Evolutionary conservation across 2,888 invertebrate species (phyloP), one percentile per base, ranked within the genome.

Genomic region (Orchesella flavescens): DNA sequence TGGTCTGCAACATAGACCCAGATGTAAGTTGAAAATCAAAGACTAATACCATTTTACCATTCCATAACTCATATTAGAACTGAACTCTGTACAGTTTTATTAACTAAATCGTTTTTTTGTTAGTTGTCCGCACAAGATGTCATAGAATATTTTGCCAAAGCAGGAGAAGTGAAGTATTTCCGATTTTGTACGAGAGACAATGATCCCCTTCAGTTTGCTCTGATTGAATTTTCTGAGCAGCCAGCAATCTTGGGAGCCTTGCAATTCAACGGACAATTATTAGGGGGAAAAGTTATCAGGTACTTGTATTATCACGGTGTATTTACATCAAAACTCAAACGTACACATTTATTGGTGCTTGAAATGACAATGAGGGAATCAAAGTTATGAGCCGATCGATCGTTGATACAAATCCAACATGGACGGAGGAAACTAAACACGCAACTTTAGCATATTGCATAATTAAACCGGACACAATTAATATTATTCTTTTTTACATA

Each of bases 171-270:
- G 0, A 99, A 98, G 90, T 99, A 98, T 90, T 92, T 97, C 76
- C 92, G 99, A 34, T 94, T 97, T 91, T 97, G 98, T 89, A 95
- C 94, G n/a, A 92, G 95, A 85, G 95, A 95, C 68, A 92, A 92
- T 1, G 95, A 96, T 89, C 93, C 93, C 24, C 92, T 93, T 73
- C 93, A 94, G 63, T 96, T 95, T 91, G 96, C 96, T 3, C 93
- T 98, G 89, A 93, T 99, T 80, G 99, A 99, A 91, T 96, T 98
- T 90, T 94, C 95, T 4, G 97, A 98, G 87, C 99, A 99, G 90
- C 93, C 94, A 17, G 94, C 94, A 88, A 93, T 99, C 19, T 92
- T 97, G 9, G 93, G 94, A 88, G 98, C 97, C 0, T 91, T 99
- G 43, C 94, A 94, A 89, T 91, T 98, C 89, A 97, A 96, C 90